phyloP scores from a whole-genome alignment of 1,140 invertebrate genomes.

The Anthonomus grandis region DNA sequence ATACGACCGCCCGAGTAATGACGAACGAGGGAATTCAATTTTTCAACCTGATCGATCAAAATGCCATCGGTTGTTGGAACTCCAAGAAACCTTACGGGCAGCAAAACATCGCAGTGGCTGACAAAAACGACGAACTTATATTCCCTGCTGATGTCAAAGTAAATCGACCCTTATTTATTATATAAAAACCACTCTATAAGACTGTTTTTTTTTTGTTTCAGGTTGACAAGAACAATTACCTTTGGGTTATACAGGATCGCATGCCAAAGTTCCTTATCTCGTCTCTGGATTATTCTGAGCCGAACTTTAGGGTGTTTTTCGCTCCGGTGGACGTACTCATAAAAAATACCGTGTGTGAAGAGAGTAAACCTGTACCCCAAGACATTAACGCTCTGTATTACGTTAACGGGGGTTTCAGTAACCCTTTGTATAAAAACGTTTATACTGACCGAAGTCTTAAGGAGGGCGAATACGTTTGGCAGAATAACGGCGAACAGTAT shows the following conservation, averaged over 20 bases:
- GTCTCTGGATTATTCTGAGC: slow-evolving; percentile 68
- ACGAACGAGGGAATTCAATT: slow-evolving; percentile 69
- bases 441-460: too few relatives aligned
- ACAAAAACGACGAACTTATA: slow-evolving; percentile 70
- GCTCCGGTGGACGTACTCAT: slow-evolving; percentile 62
- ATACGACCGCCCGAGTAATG: slow-evolving; percentile 70
- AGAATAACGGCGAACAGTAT: too few relatives aligned
- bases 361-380: too few relatives aligned
- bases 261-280: slow-evolving; percentile 74
- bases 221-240: slow-evolving; percentile 60
- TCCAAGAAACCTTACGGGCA: slow-evolving; percentile 60
- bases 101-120: slow-evolving; percentile 66
- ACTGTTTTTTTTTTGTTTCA: not conserved
- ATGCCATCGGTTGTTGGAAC: slow-evolving; percentile 79
- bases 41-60: slow-evolving; percentile 74
- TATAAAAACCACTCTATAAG: not conserved
- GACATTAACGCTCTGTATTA: too few relatives aligned
- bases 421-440: too few relatives aligned
- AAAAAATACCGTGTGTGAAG: slow-evolving; percentile 69
- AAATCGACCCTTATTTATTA: not conserved
- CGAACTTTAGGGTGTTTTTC: slow-evolving; percentile 74
- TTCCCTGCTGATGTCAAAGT: slow-evolving; percentile 74
- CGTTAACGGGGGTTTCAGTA: too few relatives aligned
- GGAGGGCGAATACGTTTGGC: too few relatives aligned
- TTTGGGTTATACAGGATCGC: slow-evolving; percentile 76